Percentiles rank a stretch among this genome's conserved stretches.
Evolutionary conservation across 2,113 vertebrate genomes (phyloP).

Genomic region (Mormyrus lacerda): DNA sequence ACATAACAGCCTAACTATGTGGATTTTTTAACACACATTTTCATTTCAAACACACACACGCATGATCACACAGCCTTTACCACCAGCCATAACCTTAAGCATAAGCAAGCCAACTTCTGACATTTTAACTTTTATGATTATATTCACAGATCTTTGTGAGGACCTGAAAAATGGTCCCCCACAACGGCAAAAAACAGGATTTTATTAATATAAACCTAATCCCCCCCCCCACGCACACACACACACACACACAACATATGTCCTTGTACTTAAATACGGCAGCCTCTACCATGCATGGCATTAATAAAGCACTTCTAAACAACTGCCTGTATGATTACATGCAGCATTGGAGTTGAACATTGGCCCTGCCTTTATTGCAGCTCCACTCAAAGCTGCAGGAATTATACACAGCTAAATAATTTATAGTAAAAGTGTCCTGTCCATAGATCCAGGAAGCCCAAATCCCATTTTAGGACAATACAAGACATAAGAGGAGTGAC

Average conservation of each 20-base stretch:
- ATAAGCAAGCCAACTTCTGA: no score
- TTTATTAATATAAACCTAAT: background rate
- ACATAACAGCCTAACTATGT: background rate
- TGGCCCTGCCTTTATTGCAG: background rate
- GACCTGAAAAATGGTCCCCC: no score
- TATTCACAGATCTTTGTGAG: no score
- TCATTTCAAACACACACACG: no score
- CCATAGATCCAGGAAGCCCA: background rate
- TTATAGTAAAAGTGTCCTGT: background rate
- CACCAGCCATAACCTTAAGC: no score
- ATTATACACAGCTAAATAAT: background rate
- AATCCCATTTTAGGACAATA: background rate
- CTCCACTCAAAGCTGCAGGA: background rate
- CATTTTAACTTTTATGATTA: no score
- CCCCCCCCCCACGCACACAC: background rate
- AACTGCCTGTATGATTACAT: background rate
- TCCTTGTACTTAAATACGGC: background rate
- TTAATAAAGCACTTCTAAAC: background rate
- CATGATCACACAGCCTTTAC: no score
- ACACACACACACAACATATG: background rate
- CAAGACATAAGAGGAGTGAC: background rate
- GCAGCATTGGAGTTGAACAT: background rate
- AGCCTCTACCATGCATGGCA: background rate
- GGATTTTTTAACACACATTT: background rate
- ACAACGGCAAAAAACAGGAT: no score